These are phyloP conservation scores for Oreortyx pictus DNA, from an alignment of 2,797 vertebrate species.

Conservation along the genomic window DNA sequence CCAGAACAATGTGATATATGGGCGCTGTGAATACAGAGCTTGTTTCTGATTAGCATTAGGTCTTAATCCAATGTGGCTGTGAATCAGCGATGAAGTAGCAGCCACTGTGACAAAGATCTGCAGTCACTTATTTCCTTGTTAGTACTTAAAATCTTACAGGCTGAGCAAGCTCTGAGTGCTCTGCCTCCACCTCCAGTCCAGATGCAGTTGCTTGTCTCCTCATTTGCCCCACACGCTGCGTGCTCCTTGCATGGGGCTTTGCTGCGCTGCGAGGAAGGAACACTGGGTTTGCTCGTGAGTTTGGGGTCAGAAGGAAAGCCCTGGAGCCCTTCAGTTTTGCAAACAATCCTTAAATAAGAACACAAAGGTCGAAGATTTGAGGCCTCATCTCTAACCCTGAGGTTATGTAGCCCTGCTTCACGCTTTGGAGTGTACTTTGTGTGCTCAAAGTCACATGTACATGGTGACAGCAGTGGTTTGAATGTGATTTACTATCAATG, in stretches of 20 bases:
- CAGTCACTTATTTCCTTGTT: conserved; percentile 35
- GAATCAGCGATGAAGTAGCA: conserved; percentile 39
- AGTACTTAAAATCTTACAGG: conserved; percentile 37
- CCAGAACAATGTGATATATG: conserved; percentile 46
- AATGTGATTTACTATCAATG: background rate
- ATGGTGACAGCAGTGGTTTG: background rate
- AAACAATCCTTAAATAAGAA: background rate
- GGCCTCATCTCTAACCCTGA: background rate
- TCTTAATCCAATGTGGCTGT: conserved; percentile 24
- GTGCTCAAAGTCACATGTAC: background rate
- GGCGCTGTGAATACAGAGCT: background rate
- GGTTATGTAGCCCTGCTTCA: background rate
- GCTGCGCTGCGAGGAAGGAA: background rate
- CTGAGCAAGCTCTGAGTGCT: conserved; percentile 21
- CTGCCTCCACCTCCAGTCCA: conserved; percentile 31
- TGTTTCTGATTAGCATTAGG: background rate
- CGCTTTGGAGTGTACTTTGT: background rate
- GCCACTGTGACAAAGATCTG: background rate
- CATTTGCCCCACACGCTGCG: background rate
- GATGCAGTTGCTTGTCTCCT: background rate
- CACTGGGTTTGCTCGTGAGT: background rate
- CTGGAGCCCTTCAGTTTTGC: background rate
- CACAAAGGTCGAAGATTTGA: background rate
- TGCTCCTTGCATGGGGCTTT: background rate
- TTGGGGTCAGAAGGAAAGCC: background rate